Base-by-base conservation (phyloP, 2,113 vertebrate genomes). In the Paradisaea rubra region DNA sequence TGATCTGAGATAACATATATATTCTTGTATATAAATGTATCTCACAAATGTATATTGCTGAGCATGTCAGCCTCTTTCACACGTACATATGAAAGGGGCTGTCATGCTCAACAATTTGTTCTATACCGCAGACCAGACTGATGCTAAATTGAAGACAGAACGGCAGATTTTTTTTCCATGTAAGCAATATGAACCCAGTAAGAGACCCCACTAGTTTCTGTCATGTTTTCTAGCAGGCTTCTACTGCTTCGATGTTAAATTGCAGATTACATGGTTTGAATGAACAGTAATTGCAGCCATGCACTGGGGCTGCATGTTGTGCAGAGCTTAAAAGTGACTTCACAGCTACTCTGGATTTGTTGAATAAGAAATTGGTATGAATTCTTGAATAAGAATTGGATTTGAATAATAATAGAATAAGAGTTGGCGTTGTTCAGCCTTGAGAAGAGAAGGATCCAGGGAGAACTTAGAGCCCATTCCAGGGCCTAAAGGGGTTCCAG, bases 1-100 rank as follows among this genome's bases (percentile, higher is more conserved):
- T 97, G 97, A 96, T 94, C 94, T 95, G 88, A 63, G 89, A 98
- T 97, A 97, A 97, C 94, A 85, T 86, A 86, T 50, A 52, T 49
- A 41, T 35, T 39, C 3, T 0, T 91, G 61, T 60, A 6, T 65
- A 54, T 60, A 50, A 60, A 25, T 31, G 33, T 68, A 68, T 18
- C 27, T 95, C 83, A 77, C 68, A 65, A 69, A 81, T 19, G 11
- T 18, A 7, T 18, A 13, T 44, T 41, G 69, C 61, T 64, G 39
- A 87, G 49, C 47, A 10, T 53, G 81, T 68, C 93, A 94, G 59
- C 23, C 23, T 45, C 49, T 65, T 47, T 91, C 87, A 45, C 15
- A 42, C 4, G 27, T 23, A 24, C 22, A 22, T 35, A 74, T 59
- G 57, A 94, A 97, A 76, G 93, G 61, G 59, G 47, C 56, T 87